phyloP scores from a whole-genome alignment of 2,797 vertebrate species.

The Sebastolobus altivelis region DNA sequence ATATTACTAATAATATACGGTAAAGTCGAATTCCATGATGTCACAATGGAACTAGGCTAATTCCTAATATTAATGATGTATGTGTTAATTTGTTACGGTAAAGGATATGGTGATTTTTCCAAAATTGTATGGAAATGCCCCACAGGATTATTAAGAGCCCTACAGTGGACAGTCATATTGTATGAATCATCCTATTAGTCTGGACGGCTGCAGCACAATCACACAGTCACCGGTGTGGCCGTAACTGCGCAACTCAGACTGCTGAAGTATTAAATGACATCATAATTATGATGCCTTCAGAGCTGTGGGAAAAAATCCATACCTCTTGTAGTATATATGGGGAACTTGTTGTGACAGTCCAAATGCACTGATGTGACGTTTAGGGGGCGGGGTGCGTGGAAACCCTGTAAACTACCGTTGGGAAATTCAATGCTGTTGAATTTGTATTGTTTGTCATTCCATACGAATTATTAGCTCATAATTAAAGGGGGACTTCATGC shows the following conservation, averaged over 20 bases:
- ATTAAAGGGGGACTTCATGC: neutral
- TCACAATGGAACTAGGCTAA: neutral
- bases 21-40: neutral
- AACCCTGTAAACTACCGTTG: constrained; percentile 45
- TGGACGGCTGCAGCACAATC: neutral
- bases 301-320: constrained; percentile 5
- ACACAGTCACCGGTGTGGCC: neutral
- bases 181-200: constrained; percentile 4
- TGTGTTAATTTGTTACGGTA: neutral
- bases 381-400: constrained; percentile 26
- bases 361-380: constrained; percentile 38
- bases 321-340: neutral
- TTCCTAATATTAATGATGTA: neutral
- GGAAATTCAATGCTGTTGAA: constrained; percentile 26
- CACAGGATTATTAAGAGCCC: neutral
- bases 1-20: neutral
- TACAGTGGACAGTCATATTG: neutral
- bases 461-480: neutral
- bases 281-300: constrained; percentile 41
- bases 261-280: neutral
- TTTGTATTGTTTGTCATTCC: neutral
- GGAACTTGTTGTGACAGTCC: constrained; percentile 50
- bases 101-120: neutral
- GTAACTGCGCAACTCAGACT: constrained; percentile 22
- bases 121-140: constrained; percentile 27